Percentiles rank a stretch among this genome's conserved stretches.
phyloP scores from a whole-genome alignment of 2,113 vertebrate species.

The Proteles cristata region DNA sequence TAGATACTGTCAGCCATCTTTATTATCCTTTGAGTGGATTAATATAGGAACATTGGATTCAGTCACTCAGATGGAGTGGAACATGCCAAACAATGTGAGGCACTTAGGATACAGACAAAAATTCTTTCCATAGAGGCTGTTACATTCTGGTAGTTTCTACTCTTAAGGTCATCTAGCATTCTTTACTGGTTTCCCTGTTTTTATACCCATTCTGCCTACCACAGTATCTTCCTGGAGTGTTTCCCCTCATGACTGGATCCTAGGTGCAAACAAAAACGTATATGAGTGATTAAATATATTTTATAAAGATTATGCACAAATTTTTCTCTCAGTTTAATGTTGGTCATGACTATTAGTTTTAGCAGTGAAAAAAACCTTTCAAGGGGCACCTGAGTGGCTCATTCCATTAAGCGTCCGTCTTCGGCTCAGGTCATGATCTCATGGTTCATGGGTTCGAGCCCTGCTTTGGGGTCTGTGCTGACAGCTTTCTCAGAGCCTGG shows the following conservation, averaged over 20 bases:
- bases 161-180: not conserved
- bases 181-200: not conserved
- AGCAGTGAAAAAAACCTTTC: not conserved
- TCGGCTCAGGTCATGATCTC: too few species aligned
- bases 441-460: too few species aligned
- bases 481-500: too few species aligned
- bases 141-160: not conserved
- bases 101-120: conserved; percentile 25
- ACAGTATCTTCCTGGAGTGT: not conserved
- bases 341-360: conserved; percentile 35
- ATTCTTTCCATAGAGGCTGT: not conserved
- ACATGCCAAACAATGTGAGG: not conserved
- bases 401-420: too few species aligned
- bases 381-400: not conserved
- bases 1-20: not conserved
- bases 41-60: not conserved
- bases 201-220: not conserved
- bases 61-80: not conserved
- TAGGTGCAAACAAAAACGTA: not conserved
- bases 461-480: too few species aligned
- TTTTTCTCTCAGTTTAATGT: conserved; percentile 20
- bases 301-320: not conserved
- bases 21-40: not conserved
- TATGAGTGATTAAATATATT: not conserved
- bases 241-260: not conserved